Evolutionary conservation across 2,797 vertebrate species (phyloP).

Genomic region (Brachyalestes nurse): DNA sequence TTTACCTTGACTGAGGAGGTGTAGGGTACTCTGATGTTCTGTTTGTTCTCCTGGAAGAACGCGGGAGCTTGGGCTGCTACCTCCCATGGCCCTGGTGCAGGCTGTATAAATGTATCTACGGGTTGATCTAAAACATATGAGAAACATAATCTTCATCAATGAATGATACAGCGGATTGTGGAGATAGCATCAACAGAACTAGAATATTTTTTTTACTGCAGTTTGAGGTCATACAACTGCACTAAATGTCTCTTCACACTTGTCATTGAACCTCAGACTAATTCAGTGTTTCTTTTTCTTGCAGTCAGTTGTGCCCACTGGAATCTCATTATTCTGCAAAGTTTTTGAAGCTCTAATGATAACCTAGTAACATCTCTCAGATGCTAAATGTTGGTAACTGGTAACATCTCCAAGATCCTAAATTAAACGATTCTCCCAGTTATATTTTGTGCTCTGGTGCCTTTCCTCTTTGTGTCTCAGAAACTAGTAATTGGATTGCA

Average conservation of each 20-base stretch:
- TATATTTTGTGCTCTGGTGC: too few species aligned
- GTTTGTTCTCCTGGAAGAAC: slow-evolving; percentile 64
- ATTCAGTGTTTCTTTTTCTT: not conserved
- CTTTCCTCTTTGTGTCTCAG: not conserved
- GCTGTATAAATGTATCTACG: slow-evolving; percentile 73
- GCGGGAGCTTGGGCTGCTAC: slow-evolving; percentile 61
- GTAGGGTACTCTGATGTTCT: slow-evolving; percentile 72
- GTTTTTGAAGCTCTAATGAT: too few species aligned
- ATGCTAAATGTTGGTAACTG: too few species aligned
- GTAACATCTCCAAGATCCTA: too few species aligned
- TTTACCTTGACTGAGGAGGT: slow-evolving; percentile 76
- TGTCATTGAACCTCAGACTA: not conserved
- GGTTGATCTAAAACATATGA: slow-evolving; percentile 65
- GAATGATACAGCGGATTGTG: not conserved
- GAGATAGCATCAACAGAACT: slow-evolving; percentile 34
- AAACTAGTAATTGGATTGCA: not conserved
- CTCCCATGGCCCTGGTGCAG: slow-evolving; percentile 74
- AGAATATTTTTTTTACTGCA: not conserved
- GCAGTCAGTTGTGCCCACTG: too few species aligned
- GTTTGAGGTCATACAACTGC: not conserved
- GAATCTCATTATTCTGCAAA: not conserved
- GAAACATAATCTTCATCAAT: not conserved
- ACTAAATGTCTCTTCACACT: not conserved
- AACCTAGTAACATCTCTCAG: too few species aligned
- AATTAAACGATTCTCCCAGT: too few species aligned